Evolutionary conservation across 2,888 invertebrate species (phyloP).

Genomic region (Augochlorella aurata): DNA sequence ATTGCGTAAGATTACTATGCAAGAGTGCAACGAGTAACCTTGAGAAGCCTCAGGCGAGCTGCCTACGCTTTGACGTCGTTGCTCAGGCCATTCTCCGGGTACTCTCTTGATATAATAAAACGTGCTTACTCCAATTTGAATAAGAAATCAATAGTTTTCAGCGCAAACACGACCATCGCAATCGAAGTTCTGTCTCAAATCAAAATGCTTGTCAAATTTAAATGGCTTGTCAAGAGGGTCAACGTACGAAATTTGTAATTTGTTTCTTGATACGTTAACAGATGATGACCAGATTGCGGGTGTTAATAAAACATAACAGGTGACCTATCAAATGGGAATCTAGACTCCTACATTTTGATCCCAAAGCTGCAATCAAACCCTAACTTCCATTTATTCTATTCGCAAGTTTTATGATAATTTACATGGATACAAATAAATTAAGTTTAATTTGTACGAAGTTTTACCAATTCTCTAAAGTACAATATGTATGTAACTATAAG

Average conservation of each 20-base stretch:
- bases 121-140: neutral
- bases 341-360: neutral
- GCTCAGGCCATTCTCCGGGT: slow-evolving; percentile 1
- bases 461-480: neutral
- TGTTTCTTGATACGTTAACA: neutral
- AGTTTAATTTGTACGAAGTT: no score
- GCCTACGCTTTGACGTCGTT: slow-evolving; percentile 51
- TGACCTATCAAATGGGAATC: no score
- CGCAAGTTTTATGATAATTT: neutral
- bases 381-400: neutral
- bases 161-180: neutral
- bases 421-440: neutral
- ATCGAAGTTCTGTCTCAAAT: no score
- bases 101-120: slow-evolving; percentile 8
- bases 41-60: slow-evolving; percentile 56
- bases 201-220: neutral
- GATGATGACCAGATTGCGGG: neutral
- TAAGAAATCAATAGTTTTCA: neutral
- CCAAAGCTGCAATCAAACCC: neutral
- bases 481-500: neutral
- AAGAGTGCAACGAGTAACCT: slow-evolving; percentile 66
- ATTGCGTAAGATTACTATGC: slow-evolving; percentile 69
- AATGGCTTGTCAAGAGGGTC: neutral
- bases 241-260: neutral
- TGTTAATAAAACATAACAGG: no score